Evolutionary conservation across 2,113 vertebrate species (phyloP).

Genomic region (Cyphomyrus discorhynchus): DNA sequence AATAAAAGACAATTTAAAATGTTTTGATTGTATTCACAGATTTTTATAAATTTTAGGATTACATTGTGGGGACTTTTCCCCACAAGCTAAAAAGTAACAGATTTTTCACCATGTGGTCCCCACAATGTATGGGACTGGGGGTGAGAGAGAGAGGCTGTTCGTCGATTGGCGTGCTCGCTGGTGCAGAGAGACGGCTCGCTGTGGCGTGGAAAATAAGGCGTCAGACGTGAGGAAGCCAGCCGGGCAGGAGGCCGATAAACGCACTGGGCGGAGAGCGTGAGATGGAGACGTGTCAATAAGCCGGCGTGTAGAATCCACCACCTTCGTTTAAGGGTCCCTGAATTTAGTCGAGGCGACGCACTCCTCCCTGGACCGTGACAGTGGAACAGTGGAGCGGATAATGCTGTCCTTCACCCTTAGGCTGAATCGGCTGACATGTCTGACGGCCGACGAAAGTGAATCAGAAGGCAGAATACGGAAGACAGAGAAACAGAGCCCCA

Average conservation of each 20-base stretch:
- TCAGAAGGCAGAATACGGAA: neutral
- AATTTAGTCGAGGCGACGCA: neutral
- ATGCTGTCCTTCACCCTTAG: neutral
- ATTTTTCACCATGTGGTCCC: neutral
- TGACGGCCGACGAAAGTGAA: neutral
- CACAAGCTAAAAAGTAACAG: neutral
- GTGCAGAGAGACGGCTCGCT: constrained; percentile 38
- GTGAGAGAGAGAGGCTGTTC: constrained; percentile 12
- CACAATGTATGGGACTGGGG: constrained; percentile 42
- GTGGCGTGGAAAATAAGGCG: neutral
- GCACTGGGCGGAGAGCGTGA: no score
- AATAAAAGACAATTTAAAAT: neutral
- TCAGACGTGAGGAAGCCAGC: neutral
- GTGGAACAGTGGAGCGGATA: neutral
- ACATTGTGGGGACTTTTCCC: neutral
- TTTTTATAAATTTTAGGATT: neutral
- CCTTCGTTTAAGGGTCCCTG: neutral
- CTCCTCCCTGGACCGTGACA: neutral
- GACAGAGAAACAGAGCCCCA: neutral
- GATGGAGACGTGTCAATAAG: neutral
- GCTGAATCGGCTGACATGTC: neutral
- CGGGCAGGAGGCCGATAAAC: neutral
- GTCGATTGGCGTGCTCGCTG: constrained; percentile 45
- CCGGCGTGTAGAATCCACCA: neutral
- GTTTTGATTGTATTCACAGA: neutral